Conservation (phyloP, 2,888 invertebrate genomes). For the Cosmia trapezina region DNA sequence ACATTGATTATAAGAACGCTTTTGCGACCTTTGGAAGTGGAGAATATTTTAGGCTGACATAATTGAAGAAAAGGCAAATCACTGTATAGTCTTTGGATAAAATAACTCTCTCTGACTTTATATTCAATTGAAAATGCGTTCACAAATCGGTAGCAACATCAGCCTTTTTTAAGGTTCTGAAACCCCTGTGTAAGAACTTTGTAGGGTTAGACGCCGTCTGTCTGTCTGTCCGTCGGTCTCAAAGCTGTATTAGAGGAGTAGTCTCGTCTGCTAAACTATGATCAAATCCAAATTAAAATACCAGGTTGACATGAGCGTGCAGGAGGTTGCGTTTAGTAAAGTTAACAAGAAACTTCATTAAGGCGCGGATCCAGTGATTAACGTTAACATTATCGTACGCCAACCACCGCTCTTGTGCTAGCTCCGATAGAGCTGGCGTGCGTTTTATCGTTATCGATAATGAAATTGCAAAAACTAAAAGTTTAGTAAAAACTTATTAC, state of each 20-base stretch:
- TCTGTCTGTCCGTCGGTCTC: not conserved
- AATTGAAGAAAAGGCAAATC: not conserved
- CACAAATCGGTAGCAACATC: not conserved
- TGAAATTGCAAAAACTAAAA: not conserved
- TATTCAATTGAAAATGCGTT: not conserved
- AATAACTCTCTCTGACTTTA: not conserved
- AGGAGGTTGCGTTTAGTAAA: slow-evolving; percentile 59
- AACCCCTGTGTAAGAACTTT: not conserved
- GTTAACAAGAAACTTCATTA: slow-evolving; percentile 77
- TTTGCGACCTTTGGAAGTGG: not conserved
- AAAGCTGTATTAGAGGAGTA: too few species aligned
- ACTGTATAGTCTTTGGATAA: not conserved
- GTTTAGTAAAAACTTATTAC: too few species aligned
- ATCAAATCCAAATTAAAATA: slow-evolving; percentile 34
- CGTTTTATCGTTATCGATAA: slow-evolving; percentile 9
- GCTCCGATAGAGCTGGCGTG: slow-evolving; percentile 23
- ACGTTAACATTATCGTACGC: slow-evolving; percentile 72
- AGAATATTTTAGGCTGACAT: not conserved
- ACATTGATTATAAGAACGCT: not conserved
- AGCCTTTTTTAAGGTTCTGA: not conserved
- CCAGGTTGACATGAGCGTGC: slow-evolving; percentile 50
- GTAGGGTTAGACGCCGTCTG: not conserved
- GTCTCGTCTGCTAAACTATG: not conserved
- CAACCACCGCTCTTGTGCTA: slow-evolving; percentile 54
- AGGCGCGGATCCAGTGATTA: slow-evolving; percentile 76